A percentile compares a stretch with the other conserved stretches of the same genome.
Conservation (phyloP, 2,113 vertebrate species). For the Siniperca chuatsi region DNA sequence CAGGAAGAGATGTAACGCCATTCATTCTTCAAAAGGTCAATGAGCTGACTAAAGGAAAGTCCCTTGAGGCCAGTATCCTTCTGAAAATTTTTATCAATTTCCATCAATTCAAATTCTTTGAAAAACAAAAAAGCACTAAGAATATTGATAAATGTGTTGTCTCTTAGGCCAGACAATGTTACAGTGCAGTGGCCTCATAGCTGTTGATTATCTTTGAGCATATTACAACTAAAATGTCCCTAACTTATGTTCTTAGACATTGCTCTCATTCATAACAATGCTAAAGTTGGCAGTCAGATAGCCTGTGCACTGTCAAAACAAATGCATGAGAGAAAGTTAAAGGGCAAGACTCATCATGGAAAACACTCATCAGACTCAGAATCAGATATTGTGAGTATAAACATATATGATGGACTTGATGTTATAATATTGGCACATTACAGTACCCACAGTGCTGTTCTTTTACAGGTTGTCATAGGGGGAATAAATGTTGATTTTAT, state of each 20-base stretch:
- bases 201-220: background rate
- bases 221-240: conserved; percentile 24
- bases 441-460: background rate
- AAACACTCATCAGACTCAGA: conserved; percentile 28
- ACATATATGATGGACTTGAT: background rate
- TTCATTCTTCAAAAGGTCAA: conserved; percentile 88
- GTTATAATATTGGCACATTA: background rate
- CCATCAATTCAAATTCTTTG: background rate
- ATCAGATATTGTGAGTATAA: conserved; percentile 74
- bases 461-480: conserved; percentile 90
- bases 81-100: conserved; percentile 5
- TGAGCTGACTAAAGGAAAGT: conserved; percentile 87
- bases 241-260: conserved; percentile 83
- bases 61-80: conserved; percentile 92
- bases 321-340: conserved; percentile 49
- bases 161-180: background rate
- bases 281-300: conserved; percentile 90
- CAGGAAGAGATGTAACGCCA: conserved; percentile 90
- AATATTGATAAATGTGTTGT: background rate
- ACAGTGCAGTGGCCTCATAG: background rate
- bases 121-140: background rate
- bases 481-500: conserved; percentile 92
- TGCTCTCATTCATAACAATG: conserved; percentile 91
- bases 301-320: conserved; percentile 86
- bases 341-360: conserved; percentile 15